These are phyloP conservation scores for Danio albolineatus DNA, from an alignment of 2,797 vertebrate genomes.

Conservation along the genomic window DNA sequence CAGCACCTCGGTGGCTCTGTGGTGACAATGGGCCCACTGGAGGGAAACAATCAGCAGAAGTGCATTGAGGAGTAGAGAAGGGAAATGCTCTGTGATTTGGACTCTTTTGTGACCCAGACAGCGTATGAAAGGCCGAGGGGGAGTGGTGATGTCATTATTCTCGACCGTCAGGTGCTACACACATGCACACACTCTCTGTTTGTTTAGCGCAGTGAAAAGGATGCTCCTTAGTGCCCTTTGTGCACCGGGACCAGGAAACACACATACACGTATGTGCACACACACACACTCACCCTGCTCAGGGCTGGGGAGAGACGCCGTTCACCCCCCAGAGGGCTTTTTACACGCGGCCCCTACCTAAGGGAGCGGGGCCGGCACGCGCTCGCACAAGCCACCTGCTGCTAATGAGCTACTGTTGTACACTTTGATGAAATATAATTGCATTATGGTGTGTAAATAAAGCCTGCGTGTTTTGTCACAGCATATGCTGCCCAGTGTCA, in stretches of 20 bases:
- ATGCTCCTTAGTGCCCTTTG: constrained; percentile 52
- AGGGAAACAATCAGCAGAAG: constrained; percentile 53
- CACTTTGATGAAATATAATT: constrained; percentile 97
- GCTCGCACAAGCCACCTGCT: constrained; percentile 83
- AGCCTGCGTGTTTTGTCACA: constrained; percentile 93
- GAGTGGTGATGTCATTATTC: constrained; percentile 62
- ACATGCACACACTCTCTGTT: constrained; percentile 49
- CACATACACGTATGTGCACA: constrained; percentile 16
- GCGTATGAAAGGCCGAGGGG: constrained; percentile 55
- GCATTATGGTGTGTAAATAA: constrained; percentile 96
- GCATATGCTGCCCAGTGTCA: constrained; percentile 91
- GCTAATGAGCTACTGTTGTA: constrained; percentile 98
- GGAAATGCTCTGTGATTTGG: constrained; percentile 59
- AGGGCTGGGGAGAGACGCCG: constrained; percentile 52
- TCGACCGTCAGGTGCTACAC: constrained; percentile 63
- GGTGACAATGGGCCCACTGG: constrained; percentile 52
- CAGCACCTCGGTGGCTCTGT: constrained; percentile 40
- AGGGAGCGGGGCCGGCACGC: constrained; percentile 77
- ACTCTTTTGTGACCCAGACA: constrained; percentile 56
- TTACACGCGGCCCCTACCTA: constrained; percentile 78
- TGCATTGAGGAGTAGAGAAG: constrained; percentile 37
- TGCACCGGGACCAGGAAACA: constrained; percentile 36
- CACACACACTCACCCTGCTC: background rate
- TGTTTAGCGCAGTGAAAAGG: constrained; percentile 55
- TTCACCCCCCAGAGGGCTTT: constrained; percentile 44